These are phyloP conservation scores for Pseudomyrmex concolor DNA, from an alignment of 1,140 invertebrate genomes.

Conservation along the genomic window DNA sequence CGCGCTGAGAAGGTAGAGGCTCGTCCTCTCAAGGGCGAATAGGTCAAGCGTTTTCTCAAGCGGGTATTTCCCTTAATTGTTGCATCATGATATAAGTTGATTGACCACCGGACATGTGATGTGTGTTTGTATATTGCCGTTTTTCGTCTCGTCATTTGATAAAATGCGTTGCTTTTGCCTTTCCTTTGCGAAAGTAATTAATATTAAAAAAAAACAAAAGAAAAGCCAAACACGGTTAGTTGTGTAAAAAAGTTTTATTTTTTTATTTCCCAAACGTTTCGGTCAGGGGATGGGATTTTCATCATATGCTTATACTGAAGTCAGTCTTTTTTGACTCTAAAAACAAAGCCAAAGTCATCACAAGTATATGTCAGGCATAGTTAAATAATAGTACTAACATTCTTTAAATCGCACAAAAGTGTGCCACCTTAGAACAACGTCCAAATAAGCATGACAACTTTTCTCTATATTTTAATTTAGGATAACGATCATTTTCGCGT, in stretches of 20 bases:
- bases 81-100: slow-evolving; percentile 43
- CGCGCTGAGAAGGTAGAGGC: slow-evolving; percentile 65
- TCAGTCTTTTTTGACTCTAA: no score
- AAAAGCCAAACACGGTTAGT: no score
- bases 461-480: not conserved
- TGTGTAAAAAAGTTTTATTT: no score
- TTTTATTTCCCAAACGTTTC: no score
- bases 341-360: no score
- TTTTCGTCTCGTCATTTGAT: slow-evolving; percentile 1
- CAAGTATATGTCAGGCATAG: no score
- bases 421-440: no score
- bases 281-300: no score
- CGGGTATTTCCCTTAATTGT: slow-evolving; percentile 48
- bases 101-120: not conserved
- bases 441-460: no score
- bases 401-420: no score
- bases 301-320: no score
- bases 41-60: slow-evolving; percentile 72
- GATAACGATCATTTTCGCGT: not conserved
- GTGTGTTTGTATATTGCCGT: not conserved
- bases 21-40: slow-evolving; percentile 81
- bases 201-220: not conserved
- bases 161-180: not conserved
- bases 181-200: not conserved
- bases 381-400: no score